Percentiles rank a stretch among this genome's conserved stretches.
Conservation (phyloP, 1,140 invertebrate genomes). For the Apis dorsata region DNA sequence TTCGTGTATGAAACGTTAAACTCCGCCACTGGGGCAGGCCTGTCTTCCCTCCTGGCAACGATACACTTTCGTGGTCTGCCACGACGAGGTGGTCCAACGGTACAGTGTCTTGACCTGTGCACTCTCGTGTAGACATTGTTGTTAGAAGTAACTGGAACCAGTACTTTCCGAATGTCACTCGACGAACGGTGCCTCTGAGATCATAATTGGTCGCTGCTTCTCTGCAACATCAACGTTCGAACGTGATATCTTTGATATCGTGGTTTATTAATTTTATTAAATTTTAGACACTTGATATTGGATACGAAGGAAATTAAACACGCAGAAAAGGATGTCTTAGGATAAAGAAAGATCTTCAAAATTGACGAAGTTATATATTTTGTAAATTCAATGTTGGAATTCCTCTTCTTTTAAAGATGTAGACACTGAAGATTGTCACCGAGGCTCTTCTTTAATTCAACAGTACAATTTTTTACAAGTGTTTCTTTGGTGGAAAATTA, state of each 20-base stretch:
- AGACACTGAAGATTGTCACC: no score
- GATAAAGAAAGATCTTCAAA: no score
- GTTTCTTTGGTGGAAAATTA: no score
- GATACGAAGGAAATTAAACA: no score
- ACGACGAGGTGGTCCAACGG: conserved; percentile 49
- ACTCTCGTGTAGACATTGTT: conserved; percentile 52
- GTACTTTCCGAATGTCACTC: conserved; percentile 35
- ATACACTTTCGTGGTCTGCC: conserved; percentile 42
- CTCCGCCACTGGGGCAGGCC: conserved; percentile 24
- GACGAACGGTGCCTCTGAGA: neutral
- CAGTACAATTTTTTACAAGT: no score
- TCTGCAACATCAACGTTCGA: neutral
- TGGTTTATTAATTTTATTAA: neutral
- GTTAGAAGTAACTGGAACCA: conserved; percentile 33
- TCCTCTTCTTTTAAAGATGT: no score
- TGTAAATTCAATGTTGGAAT: no score
- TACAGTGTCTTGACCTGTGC: conserved; percentile 42
- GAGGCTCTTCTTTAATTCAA: no score
- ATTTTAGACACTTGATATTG: no score
- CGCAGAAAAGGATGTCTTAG: no score
- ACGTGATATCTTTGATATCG: neutral
- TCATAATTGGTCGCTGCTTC: conserved; percentile 22
- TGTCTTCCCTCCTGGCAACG: conserved; percentile 32
- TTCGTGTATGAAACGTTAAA: conserved; percentile 54
- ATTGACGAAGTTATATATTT: no score